These are phyloP conservation scores for Synanthedon vespiformis DNA, from an alignment of 2,888 invertebrate genomes.

Conservation along the genomic window DNA sequence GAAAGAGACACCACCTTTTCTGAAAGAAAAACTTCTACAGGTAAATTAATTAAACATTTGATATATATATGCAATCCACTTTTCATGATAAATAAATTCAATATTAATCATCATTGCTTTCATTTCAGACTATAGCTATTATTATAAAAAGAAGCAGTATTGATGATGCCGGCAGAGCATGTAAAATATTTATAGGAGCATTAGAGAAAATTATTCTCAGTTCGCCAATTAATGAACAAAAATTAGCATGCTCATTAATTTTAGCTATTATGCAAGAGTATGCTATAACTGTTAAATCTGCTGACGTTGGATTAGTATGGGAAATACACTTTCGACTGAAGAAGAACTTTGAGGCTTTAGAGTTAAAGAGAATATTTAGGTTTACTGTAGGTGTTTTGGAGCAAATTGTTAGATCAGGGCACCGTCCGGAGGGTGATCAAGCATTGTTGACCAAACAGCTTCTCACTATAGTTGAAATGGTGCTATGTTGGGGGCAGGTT, in stretches of 20 bases:
- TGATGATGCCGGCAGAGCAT: slow-evolving; percentile 77
- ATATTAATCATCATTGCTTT: slow-evolving; percentile 8
- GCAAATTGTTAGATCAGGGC: slow-evolving; percentile 53
- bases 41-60: slow-evolving; percentile 29
- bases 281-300: slow-evolving; percentile 85
- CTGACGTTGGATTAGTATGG: slow-evolving; percentile 90
- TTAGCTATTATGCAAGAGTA: slow-evolving; percentile 89
- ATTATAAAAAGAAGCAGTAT: slow-evolving; percentile 88
- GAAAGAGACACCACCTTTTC: slow-evolving; percentile 78
- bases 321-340: slow-evolving; percentile 88
- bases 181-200: slow-evolving; percentile 77
- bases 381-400: slow-evolving; percentile 58
- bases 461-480: slow-evolving; percentile 81
- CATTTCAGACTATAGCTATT: slow-evolving; percentile 81
- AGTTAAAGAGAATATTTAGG: slow-evolving; percentile 82
- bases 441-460: slow-evolving; percentile 75
- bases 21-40: slow-evolving; percentile 79
- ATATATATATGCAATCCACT: background rate
- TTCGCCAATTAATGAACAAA: slow-evolving; percentile 82
- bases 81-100: background rate
- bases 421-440: slow-evolving; percentile 60
- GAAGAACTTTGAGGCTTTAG: slow-evolving; percentile 83
- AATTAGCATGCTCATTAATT: slow-evolving; percentile 86
- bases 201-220: slow-evolving; percentile 83
- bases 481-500: slow-evolving; percentile 86